A percentile compares a stretch with the other conserved stretches of the same genome.
Evolutionary conservation across 2,113 vertebrate species (phyloP).

Genomic region (Cisticola juncidis): DNA sequence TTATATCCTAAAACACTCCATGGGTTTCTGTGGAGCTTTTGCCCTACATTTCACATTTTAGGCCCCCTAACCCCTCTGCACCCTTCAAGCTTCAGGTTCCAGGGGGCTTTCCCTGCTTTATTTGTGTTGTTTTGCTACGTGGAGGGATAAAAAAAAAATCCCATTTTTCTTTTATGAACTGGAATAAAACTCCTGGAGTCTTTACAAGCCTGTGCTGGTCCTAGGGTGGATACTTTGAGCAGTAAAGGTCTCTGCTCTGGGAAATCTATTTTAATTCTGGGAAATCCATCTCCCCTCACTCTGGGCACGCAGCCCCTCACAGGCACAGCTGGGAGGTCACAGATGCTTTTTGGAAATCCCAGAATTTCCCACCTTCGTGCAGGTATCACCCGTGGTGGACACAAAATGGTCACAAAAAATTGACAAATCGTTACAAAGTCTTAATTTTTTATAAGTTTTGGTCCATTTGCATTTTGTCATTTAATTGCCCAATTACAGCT

Average conservation of each 20-base stretch:
- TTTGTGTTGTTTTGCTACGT: rapidly evolving
- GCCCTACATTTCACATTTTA: not conserved
- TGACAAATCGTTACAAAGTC: not conserved
- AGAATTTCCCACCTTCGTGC: rapidly evolving
- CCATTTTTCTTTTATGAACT: not conserved
- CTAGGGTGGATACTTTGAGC: rapidly evolving
- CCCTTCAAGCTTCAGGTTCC: not conserved
- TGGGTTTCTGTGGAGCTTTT: not conserved
- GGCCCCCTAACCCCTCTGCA: not conserved
- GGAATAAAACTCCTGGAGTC: not conserved
- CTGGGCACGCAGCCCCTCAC: rapidly evolving
- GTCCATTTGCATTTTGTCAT: not conserved
- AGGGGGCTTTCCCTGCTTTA: not conserved
- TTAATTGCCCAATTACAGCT: too few species aligned
- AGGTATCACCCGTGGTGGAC: rapidly evolving
- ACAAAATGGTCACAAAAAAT: not conserved
- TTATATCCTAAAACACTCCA: not conserved
- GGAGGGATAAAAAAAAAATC: not conserved
- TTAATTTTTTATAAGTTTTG: not conserved
- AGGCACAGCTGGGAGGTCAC: not conserved
- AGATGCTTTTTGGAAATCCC: not conserved
- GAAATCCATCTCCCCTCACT: not conserved
- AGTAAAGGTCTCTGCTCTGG: not conserved
- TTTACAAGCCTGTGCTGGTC: not conserved
- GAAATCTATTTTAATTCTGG: not conserved